These are phyloP conservation scores for Rhabdomys pumilio DNA, from an alignment of 2,797 vertebrate genomes.

Conservation along the genomic window DNA sequence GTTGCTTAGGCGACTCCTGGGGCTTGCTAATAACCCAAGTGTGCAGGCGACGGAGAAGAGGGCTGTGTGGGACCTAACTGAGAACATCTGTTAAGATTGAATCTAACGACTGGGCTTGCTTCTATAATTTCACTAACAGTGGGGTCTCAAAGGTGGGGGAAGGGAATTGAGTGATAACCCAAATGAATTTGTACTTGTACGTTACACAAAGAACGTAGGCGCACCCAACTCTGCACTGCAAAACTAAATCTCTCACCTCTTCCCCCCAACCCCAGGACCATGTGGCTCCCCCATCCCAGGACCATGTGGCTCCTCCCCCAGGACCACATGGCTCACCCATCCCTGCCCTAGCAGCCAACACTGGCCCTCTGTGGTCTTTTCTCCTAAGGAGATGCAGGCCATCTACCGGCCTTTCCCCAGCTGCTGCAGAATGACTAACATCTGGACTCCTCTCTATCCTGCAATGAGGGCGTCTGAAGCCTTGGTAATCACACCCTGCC, in stretches of 20 bases:
- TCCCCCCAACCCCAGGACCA: constrained; percentile 37
- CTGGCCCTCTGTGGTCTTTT: not conserved
- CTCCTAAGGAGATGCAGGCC: constrained; percentile 50
- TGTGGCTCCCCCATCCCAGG: constrained; percentile 25
- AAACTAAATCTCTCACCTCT: constrained; percentile 75
- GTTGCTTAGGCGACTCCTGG: not conserved
- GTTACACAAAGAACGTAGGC: constrained; percentile 33
- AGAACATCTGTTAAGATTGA: constrained; percentile 58
- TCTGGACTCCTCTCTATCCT: constrained; percentile 28
- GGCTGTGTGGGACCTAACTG: constrained; percentile 43
- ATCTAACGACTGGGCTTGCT: not conserved
- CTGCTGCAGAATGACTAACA: constrained; percentile 39
- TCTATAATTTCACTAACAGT: constrained; percentile 45
- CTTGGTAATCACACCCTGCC: constrained; percentile 60
- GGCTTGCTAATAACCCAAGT: constrained; percentile 1
- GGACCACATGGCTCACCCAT: constrained; percentile 49
- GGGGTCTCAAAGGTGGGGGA: not conserved
- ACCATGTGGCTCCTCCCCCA: constrained; percentile 42
- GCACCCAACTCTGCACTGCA: constrained; percentile 47
- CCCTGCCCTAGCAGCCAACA: not conserved
- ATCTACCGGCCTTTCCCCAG: constrained; percentile 46
- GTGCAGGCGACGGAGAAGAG: not conserved
- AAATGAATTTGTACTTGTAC: not conserved
- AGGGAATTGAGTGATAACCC: not conserved
- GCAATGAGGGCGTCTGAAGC: constrained; percentile 53